A percentile compares a stretch with the other conserved stretches of the same genome.
phyloP scores from a whole-genome alignment of 2,888 invertebrate genomes.

The Tetramorium bicarinatum region DNA sequence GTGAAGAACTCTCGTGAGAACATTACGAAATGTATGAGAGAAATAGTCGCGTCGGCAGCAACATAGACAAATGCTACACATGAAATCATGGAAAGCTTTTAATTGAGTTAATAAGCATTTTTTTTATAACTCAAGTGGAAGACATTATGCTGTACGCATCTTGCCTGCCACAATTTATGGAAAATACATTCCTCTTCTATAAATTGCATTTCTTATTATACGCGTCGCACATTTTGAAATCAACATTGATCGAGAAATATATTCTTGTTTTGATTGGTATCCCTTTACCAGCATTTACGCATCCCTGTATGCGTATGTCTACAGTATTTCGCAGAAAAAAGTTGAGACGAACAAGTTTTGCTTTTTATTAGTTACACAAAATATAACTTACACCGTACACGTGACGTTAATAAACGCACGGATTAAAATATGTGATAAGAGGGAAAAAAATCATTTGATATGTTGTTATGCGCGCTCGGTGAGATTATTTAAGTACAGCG shows the following conservation, averaged over 20 bases:
- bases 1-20: not conserved
- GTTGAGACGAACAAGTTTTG: not conserved
- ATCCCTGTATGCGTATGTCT: not conserved
- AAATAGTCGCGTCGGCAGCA: not conserved
- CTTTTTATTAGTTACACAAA: not conserved
- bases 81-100: not conserved
- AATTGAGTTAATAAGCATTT: not conserved
- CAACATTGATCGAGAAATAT: slow-evolving; percentile 19
- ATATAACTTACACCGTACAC: not conserved
- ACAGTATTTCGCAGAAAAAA: not conserved
- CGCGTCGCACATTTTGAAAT: not conserved
- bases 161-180: slow-evolving; percentile 10
- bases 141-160: not conserved
- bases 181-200: not conserved
- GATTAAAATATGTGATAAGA: not conserved
- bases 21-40: not conserved
- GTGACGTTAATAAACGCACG: not conserved
- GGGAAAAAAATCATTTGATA: slow-evolving; percentile 4
- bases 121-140: not conserved
- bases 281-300: not conserved
- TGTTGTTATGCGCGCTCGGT: not conserved
- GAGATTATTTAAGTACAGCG: slow-evolving; percentile 8
- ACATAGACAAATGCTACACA: not conserved
- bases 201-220: not conserved
- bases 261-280: not conserved